Evolutionary conservation across 2,797 vertebrate genomes (phyloP).

Genomic region (Melanogrammus aeglefinus): DNA sequence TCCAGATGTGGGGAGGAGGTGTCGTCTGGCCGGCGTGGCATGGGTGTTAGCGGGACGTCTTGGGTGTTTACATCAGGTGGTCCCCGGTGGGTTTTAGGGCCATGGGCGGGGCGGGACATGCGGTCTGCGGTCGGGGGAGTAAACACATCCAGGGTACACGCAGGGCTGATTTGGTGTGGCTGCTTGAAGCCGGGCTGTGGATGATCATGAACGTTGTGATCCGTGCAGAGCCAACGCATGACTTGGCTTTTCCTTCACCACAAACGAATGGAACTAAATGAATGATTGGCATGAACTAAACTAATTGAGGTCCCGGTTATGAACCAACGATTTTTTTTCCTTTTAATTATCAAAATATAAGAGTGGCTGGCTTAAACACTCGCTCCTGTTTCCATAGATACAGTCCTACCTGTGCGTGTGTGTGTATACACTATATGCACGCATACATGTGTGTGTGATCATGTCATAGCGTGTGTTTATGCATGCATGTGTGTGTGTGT

Average conservation of each 20-base stretch:
- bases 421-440: constrained; percentile 21
- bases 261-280: neutral
- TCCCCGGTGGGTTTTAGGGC: constrained; percentile 56
- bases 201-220: too few relatives aligned
- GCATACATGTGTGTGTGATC: neutral
- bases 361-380: neutral
- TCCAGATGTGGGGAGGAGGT: too few relatives aligned
- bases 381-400: neutral
- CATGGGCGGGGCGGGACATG: constrained; percentile 56
- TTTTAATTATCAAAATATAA: neutral
- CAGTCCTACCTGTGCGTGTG: constrained; percentile 7
- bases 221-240: neutral
- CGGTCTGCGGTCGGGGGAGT: constrained; percentile 16
- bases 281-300: neutral
- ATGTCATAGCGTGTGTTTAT: constrained; percentile 25
- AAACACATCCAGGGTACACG: constrained; percentile 53
- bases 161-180: neutral
- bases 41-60: constrained; percentile 49
- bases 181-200: too few relatives aligned
- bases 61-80: constrained; percentile 60
- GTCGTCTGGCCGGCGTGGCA: too few relatives aligned
- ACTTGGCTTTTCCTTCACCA: too few relatives aligned
- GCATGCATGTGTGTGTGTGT: too few relatives aligned
- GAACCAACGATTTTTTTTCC: neutral
- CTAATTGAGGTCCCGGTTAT: neutral